Percentiles rank a stretch among this genome's conserved stretches.
Conservation (phyloP, 2,797 vertebrate species). For the Fistularia commersonii region DNA sequence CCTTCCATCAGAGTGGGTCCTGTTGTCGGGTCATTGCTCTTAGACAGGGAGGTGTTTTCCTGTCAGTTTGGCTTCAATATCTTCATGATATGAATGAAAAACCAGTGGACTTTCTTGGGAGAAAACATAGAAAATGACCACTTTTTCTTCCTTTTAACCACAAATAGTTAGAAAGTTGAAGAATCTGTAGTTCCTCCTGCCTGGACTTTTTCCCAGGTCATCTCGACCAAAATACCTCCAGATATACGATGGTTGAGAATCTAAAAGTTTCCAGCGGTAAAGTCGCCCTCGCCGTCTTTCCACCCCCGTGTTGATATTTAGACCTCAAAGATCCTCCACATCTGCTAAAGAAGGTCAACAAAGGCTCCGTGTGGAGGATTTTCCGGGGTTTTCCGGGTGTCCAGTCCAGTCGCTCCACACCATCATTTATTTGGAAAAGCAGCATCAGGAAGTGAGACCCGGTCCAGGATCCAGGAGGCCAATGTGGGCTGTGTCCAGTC, state of each 20-base stretch:
- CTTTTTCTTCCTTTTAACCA: background rate
- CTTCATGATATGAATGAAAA: too few relatives aligned
- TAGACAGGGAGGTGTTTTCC: too few relatives aligned
- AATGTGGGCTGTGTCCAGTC: background rate
- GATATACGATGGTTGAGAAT: too few relatives aligned
- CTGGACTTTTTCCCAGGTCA: background rate
- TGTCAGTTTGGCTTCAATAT: too few relatives aligned
- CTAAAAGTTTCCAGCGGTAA: too few relatives aligned
- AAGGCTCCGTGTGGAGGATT: slow-evolving; percentile 33
- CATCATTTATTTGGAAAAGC: slow-evolving; percentile 73
- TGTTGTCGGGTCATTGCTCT: too few relatives aligned
- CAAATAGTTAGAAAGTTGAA: too few relatives aligned
- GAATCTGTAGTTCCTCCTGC: background rate
- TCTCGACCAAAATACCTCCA: too few relatives aligned
- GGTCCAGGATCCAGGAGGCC: background rate
- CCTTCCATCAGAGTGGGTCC: too few relatives aligned
- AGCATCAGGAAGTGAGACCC: slow-evolving; percentile 67
- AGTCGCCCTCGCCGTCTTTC: too few relatives aligned
- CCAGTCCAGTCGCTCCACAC: slow-evolving; percentile 27
- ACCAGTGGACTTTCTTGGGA: too few relatives aligned
- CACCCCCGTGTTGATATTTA: background rate
- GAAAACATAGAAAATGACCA: background rate
- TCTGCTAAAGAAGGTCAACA: slow-evolving; percentile 47
- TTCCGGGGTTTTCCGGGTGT: slow-evolving; percentile 40
- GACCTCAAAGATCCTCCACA: slow-evolving; percentile 27